Evolutionary conservation across 2,797 vertebrate species (phyloP).

Genomic region (Smutsia gigantea): DNA sequence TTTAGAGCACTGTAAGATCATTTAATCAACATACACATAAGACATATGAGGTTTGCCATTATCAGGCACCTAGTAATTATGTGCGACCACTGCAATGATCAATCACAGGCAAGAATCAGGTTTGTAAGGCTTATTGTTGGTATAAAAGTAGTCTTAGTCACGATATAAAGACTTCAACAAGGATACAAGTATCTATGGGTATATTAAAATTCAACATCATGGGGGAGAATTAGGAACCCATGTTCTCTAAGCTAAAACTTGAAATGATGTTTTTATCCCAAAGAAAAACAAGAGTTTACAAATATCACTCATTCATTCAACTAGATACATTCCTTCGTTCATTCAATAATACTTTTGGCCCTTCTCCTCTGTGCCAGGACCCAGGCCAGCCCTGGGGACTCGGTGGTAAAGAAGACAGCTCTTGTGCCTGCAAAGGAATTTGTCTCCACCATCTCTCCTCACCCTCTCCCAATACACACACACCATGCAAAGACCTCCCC

Average conservation of each 20-base stretch:
- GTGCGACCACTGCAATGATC: background rate
- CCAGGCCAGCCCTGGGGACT: background rate
- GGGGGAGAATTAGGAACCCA: background rate
- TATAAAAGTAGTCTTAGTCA: background rate
- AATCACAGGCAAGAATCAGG: background rate
- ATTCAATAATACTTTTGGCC: background rate
- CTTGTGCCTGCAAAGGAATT: background rate
- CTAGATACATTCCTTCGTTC: background rate
- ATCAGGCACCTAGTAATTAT: background rate
- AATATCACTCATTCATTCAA: conserved; percentile 22
- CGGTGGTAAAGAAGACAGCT: background rate
- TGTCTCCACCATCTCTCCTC: background rate
- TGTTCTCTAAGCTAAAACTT: background rate
- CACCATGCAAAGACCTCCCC: background rate
- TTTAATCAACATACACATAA: background rate
- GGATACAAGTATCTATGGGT: background rate
- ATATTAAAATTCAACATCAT: background rate
- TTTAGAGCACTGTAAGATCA: conserved; percentile 24
- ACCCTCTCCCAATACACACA: background rate
- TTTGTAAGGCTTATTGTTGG: background rate
- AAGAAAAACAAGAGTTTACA: conserved; percentile 39
- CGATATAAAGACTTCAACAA: background rate
- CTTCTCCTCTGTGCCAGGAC: background rate
- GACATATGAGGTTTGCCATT: background rate
- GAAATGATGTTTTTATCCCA: background rate